Percentiles rank a stretch among this genome's conserved stretches.
Evolutionary conservation across 2,113 vertebrate genomes (phyloP).

Genomic region (Amia ocellicauda): DNA sequence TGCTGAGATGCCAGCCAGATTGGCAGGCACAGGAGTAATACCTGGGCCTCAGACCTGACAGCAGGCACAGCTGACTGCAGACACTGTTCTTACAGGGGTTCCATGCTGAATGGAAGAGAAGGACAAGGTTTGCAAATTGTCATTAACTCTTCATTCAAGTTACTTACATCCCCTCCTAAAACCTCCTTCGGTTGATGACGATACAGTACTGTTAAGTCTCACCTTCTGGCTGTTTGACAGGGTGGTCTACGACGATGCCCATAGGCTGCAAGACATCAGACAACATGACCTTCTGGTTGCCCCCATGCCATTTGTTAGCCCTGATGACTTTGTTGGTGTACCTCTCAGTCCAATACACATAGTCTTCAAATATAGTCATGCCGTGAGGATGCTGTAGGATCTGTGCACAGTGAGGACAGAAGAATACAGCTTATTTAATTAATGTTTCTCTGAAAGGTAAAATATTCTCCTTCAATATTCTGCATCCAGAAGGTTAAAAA

Average conservation of each 20-base stretch:
- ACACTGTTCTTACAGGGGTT: slow-evolving; percentile 72
- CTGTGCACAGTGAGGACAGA: slow-evolving; percentile 45
- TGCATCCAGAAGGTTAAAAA: too few species aligned
- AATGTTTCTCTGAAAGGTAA: too few species aligned
- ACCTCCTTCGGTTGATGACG: too few species aligned
- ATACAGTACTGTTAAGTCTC: slow-evolving; percentile 41
- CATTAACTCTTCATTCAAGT: neutral
- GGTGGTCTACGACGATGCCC: slow-evolving; percentile 79
- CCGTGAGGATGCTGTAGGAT: slow-evolving; percentile 78
- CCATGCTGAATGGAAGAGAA: slow-evolving; percentile 49
- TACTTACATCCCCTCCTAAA: too few species aligned
- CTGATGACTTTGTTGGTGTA: slow-evolving; percentile 72
- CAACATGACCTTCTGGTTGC: slow-evolving; percentile 77
- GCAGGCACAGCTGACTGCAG: slow-evolving; percentile 86
- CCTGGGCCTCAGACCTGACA: slow-evolving; percentile 68
- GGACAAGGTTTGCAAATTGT: neutral
- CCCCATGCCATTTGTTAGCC: slow-evolving; percentile 89
- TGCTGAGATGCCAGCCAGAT: slow-evolving; percentile 80
- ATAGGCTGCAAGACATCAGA: slow-evolving; percentile 72
- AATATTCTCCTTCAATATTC: too few species aligned
- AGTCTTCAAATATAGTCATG: slow-evolving; percentile 85
- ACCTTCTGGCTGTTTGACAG: slow-evolving; percentile 80
- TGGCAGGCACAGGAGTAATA: slow-evolving; percentile 85
- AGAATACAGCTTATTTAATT: too few species aligned
- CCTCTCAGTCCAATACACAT: slow-evolving; percentile 83